Conservation (phyloP, 2,113 vertebrate species). For the Nothoprocta pentlandii region DNA sequence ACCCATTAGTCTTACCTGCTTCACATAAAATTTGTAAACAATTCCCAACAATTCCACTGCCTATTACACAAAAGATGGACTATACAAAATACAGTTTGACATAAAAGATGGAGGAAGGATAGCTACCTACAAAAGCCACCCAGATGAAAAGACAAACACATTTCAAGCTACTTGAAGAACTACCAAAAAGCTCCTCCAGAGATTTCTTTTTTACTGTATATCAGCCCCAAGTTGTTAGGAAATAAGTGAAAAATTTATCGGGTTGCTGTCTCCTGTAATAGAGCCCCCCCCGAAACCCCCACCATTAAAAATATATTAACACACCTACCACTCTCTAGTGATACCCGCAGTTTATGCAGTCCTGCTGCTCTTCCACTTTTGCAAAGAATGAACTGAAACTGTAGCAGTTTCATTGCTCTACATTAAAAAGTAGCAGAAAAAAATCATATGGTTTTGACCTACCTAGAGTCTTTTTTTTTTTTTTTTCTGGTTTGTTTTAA, state of each 20-base stretch:
- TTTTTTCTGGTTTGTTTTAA: not conserved
- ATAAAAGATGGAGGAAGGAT: not conserved
- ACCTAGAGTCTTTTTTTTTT: rapidly evolving
- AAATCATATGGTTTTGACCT: not conserved
- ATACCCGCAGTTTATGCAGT: not conserved
- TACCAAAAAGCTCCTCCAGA: not conserved
- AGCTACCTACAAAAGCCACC: not conserved
- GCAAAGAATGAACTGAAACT: not conserved
- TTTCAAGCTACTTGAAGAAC: not conserved
- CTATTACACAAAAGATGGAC: not conserved
- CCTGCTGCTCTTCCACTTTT: not conserved
- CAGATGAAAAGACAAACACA: not conserved
- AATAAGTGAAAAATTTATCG: no score
- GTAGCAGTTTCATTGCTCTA: not conserved
- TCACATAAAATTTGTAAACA: not conserved
- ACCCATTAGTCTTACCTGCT: not conserved
- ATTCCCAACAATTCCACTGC: not conserved
- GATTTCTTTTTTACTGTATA: not conserved
- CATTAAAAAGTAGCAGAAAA: not conserved
- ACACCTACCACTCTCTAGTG: not conserved
- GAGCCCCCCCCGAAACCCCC: not conserved
- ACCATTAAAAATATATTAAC: no score
- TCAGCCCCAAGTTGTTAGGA: not conserved
- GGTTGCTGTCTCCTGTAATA: not conserved
- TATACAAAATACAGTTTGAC: not conserved